Base-by-base conservation (phyloP, 2,888 invertebrate genomes). In the Cephonodes hylas region DNA sequence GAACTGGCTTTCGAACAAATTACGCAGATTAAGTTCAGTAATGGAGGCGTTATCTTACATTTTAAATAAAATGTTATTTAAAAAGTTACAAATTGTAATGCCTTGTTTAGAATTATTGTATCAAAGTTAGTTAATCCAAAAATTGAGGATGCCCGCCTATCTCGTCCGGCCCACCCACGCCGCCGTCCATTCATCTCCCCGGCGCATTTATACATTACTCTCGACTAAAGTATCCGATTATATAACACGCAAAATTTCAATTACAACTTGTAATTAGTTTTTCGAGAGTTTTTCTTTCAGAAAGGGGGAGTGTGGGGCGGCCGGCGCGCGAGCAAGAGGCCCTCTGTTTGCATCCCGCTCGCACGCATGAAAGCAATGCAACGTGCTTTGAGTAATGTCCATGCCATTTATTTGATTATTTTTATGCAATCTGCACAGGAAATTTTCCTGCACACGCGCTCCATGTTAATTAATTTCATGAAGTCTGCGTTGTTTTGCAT, bases 181-280 rank as follows among this genome's bases (percentile, higher is more conserved):
- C 76, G 80, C 66, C 80, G 83, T 77, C 88, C 88, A 88, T 89
- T 88, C 89, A 85, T 88, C 89, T 87, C 90, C 87, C 85, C 80
- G 78, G 82, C 88, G 89, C 89, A 91, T 92, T 91, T 91, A 90
- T 91, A 91, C 89, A 91, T 91, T 91, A 91, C 91, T 90, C 91
- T 89, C 89, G 89, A 89, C 90, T 90, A 92, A 92, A 93, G 91
- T 92, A 92, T 92, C 91, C 92, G 93, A 93, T 93, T 93, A 93
- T 93, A 89, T 93, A 93, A 92, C 93, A 93, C 93, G 93, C 92
- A 93, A 93, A 93, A 93, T 93, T 93, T 93, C 93, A 93, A 93
- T 93, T 93, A 93, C 93, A 93, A 93, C 86, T 93, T 93, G 93
- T 93, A 93, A 93, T 93, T 93, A 93, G 93, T 93, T 93, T 93